Base-by-base conservation (phyloP, 2,113 vertebrate genomes). In the Rousettus leschenaultii region DNA sequence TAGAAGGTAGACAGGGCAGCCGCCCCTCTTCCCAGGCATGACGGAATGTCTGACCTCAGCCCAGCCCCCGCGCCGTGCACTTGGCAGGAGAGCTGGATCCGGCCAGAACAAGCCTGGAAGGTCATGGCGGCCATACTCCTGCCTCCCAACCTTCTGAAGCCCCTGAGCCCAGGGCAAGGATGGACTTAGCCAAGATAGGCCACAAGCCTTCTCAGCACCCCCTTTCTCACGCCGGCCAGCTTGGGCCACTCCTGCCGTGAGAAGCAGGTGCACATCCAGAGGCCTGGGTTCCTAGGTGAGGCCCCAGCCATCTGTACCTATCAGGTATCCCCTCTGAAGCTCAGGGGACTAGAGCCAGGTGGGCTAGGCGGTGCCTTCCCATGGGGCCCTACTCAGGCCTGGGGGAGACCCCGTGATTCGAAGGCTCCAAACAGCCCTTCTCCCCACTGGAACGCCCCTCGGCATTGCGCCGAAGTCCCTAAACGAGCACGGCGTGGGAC, bases 41-140 rank as follows among this genome's bases (percentile, higher is more conserved):
- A 98, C 22, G 53, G 94, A 95, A 95, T 77, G 96, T 98, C 95
- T 98, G 90, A 53, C 63, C 86, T 88, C 77, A 55, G 66, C 55
- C 48, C 71, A 68, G 45, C 73, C 55, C 61, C 75, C 82, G 51
- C 51, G 24, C 1, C 15, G 6, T 10, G 45, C 75, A 45, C 12
- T 48, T 55, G 59, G 89, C 63, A 86, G n/a, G 78, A 85, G 43
- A 45, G 13, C 9, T 80, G 51, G 35, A 63, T 70, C 78, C 82
- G 61, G 84, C 40, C 79, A 35, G 70, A 95, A 84, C 63, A 66
- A 22, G 53, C 65, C 86, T 13, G 8, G 65, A 68, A 86, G 86
- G 74, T 65, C 77, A 40, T 28, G 10, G 61, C 21, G 61, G 24
- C 40, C 63, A 43, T 0, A 1, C 26, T 53, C 14, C 68, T 77